Conservation (phyloP, 2,797 vertebrate species). For the Spheniscus humboldti region DNA sequence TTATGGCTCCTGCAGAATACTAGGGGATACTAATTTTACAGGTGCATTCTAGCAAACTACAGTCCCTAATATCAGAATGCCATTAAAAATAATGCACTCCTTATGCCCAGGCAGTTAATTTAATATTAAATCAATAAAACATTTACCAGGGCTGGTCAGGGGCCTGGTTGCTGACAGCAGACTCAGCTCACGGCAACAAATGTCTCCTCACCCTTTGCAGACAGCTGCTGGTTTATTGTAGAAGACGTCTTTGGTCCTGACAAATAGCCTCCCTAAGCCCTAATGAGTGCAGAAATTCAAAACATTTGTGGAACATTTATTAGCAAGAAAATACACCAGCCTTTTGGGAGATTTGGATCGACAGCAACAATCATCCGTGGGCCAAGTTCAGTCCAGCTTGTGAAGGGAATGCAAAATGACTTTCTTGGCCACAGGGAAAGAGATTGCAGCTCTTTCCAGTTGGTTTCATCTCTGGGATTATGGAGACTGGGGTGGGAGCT, state of each 20-base stretch:
- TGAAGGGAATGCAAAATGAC: not conserved
- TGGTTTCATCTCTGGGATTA: not conserved
- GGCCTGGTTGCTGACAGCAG: conserved; percentile 72
- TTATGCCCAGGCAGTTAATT: conserved; percentile 71
- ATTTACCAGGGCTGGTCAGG: conserved; percentile 63
- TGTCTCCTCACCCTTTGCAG: conserved; percentile 59
- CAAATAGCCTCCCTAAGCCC: conserved; percentile 70
- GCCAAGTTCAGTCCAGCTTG: not conserved
- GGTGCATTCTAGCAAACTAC: conserved; percentile 71
- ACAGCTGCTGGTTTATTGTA: conserved; percentile 72
- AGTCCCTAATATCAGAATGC: conserved; percentile 63
- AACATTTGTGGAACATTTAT: conserved; percentile 72
- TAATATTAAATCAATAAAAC: conserved; percentile 78
- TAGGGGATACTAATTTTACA: conserved; percentile 75
- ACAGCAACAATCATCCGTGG: not conserved
- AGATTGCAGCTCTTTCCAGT: not conserved
- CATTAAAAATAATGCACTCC: conserved; percentile 71
- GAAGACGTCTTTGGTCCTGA: conserved; percentile 68
- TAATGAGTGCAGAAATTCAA: conserved; percentile 67
- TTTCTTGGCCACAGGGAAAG: not conserved
- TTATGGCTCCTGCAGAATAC: conserved; percentile 66
- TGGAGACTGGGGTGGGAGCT: not conserved
- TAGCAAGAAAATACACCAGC: conserved; percentile 53
- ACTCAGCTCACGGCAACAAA: conserved; percentile 64
- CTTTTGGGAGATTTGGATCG: conserved; percentile 47